Base-by-base conservation (phyloP, 2,888 invertebrate species). In the Periphyllus acericola region DNA sequence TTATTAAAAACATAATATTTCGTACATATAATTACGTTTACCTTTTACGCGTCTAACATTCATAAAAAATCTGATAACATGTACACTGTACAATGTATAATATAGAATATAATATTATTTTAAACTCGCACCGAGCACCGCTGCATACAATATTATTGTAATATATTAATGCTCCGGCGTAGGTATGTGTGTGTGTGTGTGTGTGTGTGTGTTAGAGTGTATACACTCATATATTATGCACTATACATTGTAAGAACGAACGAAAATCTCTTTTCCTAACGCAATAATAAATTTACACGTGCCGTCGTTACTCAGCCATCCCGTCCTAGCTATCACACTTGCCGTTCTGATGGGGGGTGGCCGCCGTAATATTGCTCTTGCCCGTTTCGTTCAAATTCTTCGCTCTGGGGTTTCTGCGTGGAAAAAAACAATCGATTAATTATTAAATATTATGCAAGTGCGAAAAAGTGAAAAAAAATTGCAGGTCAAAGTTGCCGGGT, bases 291-390 rank as follows among this genome's bases (percentile, higher is more conserved):
- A 60, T 60, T 60, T 25, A 21, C 60, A 25, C 60, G 60, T 4
- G 74, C 36, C 74, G 36, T 29, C 17, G 71, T 32, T 29, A 14
- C n/a, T 3, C 29, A 4, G 11, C 17, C 71, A 11, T 71, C 71
- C 32, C 71, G 55, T 55, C 46, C 32, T 87, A 87, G 80, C 87
- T 87, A 75, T 87, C 87, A 75, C 87, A 87, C 46, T 74, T 81
- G 74, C 87, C 74, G 87, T 80, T 80, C 19, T 87, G 78, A 29
- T 81, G 80, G 74, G 81, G 80, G 74, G 81, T 34, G 55, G 80
- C 55, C 29, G 80, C 11, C 29, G 71, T 29, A 36, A 40, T 46
- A 66, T 81, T 87, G 60, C 81, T 81, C 11, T 81, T 81, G 87
- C 87, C 46, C 66, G 87, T 81, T 32, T 81, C 81, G 74, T 87